A percentile compares a stretch with the other conserved stretches of the same genome.
Evolutionary conservation across 1,140 invertebrate species (phyloP).

Genomic region (Rhysida immarginata): DNA sequence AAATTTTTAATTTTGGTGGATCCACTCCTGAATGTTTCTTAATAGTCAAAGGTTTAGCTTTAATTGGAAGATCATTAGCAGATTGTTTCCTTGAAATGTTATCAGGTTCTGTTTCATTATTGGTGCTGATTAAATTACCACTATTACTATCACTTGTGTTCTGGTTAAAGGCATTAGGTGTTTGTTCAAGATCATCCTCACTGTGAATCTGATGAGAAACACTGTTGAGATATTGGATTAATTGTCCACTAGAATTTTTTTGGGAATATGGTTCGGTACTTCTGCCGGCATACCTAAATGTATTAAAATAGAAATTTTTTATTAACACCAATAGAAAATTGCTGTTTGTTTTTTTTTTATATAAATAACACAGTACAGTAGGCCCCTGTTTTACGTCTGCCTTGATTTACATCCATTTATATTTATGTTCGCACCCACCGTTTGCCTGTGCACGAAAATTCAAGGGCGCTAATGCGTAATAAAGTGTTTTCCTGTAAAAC

Average conservation of each 20-base stretch:
- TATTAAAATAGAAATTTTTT: background rate
- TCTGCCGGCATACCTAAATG: slow-evolving; percentile 27
- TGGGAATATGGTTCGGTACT: slow-evolving; percentile 29
- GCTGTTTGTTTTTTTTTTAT: background rate
- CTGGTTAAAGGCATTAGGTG: background rate
- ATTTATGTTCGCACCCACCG: too few relatives aligned
- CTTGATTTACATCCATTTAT: too few relatives aligned
- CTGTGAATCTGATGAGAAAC: background rate
- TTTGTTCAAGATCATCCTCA: too few relatives aligned
- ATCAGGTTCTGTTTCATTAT: background rate
- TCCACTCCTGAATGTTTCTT: slow-evolving; percentile 50
- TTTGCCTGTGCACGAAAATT: too few relatives aligned
- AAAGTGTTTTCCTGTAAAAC: too few relatives aligned
- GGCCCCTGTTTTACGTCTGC: too few relatives aligned
- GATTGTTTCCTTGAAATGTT: background rate
- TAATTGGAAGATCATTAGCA: slow-evolving; percentile 42
- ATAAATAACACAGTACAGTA: too few relatives aligned
- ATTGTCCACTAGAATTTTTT: slow-evolving; percentile 2
- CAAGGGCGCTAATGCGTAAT: too few relatives aligned
- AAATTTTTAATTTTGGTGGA: slow-evolving; percentile 44
- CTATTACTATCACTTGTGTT: too few relatives aligned
- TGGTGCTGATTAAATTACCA: too few relatives aligned
- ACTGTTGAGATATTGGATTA: background rate
- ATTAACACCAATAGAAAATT: background rate
- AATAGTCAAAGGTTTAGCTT: slow-evolving; percentile 57